Evolutionary conservation across 2,888 invertebrate genomes (phyloP).

Genomic region (Bellardia bayeri): DNA sequence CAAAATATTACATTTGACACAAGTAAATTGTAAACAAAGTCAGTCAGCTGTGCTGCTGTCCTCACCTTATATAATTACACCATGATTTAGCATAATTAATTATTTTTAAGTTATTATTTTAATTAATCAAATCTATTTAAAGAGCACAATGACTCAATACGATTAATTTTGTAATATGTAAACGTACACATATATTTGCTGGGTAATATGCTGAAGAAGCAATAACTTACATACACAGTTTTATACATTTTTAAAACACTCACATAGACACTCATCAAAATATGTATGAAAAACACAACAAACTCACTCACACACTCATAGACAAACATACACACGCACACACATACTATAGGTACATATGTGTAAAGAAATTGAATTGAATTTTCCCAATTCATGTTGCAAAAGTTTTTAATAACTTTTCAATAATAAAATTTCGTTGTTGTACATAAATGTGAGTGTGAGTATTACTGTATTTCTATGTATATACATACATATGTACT

Average conservation of each 20-base stretch:
- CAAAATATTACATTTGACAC: too few relatives aligned
- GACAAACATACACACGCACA: not conserved
- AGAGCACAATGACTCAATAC: too few relatives aligned
- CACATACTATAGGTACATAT: not conserved
- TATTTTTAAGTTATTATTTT: too few relatives aligned
- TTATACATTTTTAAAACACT: not conserved
- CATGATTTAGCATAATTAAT: too few relatives aligned
- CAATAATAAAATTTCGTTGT: slow-evolving; percentile 68
- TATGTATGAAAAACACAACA: slow-evolving; percentile 2
- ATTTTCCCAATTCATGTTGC: slow-evolving; percentile 70
- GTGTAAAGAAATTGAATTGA: slow-evolving; percentile 64
- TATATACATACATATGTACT: too few relatives aligned
- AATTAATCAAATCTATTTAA: too few relatives aligned
- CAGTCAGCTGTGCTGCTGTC: too few relatives aligned
- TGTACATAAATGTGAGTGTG: not conserved
- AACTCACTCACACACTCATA: not conserved
- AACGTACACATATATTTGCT: not conserved
- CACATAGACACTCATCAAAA: slow-evolving; percentile 1
- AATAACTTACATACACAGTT: slow-evolving; percentile 37
- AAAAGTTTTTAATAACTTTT: slow-evolving; percentile 73
- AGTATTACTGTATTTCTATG: not conserved
- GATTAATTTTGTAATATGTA: too few relatives aligned
- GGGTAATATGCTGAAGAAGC: slow-evolving; percentile 9
- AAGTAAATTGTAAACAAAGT: too few relatives aligned
- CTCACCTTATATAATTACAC: too few relatives aligned